Base-by-base conservation (phyloP, 2,888 invertebrate genomes). In the Apotomis turbidana region DNA sequence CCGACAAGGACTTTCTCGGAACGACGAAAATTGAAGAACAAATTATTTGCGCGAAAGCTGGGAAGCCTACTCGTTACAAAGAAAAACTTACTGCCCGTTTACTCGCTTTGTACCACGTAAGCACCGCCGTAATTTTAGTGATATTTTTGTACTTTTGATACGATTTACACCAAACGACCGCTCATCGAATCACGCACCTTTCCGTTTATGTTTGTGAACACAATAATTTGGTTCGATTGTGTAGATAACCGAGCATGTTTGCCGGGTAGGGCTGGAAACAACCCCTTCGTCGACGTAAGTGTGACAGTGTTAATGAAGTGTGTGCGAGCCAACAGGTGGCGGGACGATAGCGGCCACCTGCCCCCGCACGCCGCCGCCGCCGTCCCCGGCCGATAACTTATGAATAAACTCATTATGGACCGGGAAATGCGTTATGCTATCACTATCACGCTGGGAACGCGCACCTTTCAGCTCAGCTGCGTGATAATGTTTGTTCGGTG, bases 391-490 rank as follows among this genome's bases (percentile, higher is more conserved):
- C 13, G 52, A 41, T 44, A 27, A 12, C 6, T 38, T 0, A 44
- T 64, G 27, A 64, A 10, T 41, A 44, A 54, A 36, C 70, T 49
- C 63, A 15, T 36, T 70, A 55, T 70, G 10, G 8, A 38, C 8
- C n/a, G 3, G 49, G 49, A 49, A 49, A 8, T 8, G 52, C 4
- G 52, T n/a, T 44, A 27, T 27, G 27, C 63, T 58, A 57, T 57
- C 58, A 27, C 58, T 46, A 66, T 60, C 70, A 46, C 52, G 8
- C 59, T 44, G 70, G 41, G 51, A 63, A 70, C 49, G 49, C 36
- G 58, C 70, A 70, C 63, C 70, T 70, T 70, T 58, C 63, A 41
- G 3, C 15, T 12, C 70, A 64, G 70, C 70, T 70, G 70, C 41
- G 15, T 3, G 12, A 52, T 15, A 46, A 55, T 55, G 46, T 9